Evolutionary conservation across 2,113 vertebrate genomes (phyloP).

Genomic region (Rhombomys opimus): DNA sequence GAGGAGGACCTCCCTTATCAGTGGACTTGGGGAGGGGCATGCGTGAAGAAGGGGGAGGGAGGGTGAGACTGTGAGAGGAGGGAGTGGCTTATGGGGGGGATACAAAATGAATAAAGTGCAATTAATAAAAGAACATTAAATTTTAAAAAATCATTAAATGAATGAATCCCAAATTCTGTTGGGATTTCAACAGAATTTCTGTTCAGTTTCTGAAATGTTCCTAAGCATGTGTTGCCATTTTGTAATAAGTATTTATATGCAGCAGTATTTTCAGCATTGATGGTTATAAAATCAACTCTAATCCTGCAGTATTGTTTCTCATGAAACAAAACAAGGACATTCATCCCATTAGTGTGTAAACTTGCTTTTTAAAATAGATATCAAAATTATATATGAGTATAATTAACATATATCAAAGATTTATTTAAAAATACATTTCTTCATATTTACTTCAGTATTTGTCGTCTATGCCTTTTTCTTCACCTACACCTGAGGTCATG

Average conservation of each 20-base stretch:
- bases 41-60: too few relatives aligned
- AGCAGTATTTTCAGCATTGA: background rate
- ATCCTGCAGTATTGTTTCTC: background rate
- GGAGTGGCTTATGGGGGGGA: too few relatives aligned
- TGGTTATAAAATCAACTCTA: background rate
- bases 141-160: background rate
- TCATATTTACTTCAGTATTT: background rate
- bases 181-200: background rate
- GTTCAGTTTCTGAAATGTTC: background rate
- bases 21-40: too few relatives aligned
- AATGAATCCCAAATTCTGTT: background rate
- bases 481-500: background rate
- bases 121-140: too few relatives aligned
- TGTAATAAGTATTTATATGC: background rate
- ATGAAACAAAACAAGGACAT: background rate
- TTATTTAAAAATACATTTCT: background rate
- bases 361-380: background rate
- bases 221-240: background rate
- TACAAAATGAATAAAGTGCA: too few relatives aligned
- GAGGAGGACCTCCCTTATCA: too few relatives aligned
- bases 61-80: too few relatives aligned
- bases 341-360: background rate
- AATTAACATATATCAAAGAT: background rate
- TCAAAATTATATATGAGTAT: background rate
- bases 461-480: background rate